Evolutionary conservation across 2,797 vertebrate genomes (phyloP), one percentile per base, ranked within the genome.

Genomic region (Halcyon badia): DNA sequence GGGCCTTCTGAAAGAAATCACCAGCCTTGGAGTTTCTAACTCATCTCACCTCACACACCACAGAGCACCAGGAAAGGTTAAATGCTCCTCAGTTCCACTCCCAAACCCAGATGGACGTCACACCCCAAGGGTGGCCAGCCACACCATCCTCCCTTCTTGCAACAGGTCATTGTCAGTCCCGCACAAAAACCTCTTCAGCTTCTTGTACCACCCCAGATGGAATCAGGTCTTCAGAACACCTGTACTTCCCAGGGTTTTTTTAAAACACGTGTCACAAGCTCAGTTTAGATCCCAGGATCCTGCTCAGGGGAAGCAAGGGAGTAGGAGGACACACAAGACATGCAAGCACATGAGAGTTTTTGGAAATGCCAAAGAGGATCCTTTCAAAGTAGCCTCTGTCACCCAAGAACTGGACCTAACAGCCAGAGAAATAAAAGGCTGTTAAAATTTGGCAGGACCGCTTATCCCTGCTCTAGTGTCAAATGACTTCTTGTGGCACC

Each of bases 401-500:
- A 57, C 64, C 14, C 62, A 56, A 70, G 60, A 70, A 80, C 2
- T 41, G 54, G 51, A 41, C n/a, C 71, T 66, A 87, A 48, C 42
- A 89, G 82, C 42, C 35, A 83, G 44, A 69, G 44, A 86, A 96
- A 92, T 52, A 65, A 93, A 83, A 88, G 64, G 44, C 49, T 89
- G 60, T 37, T 41, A 68, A 68, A 73, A 78, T 48, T 71, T 86
- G 89, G 68, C 94, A 97, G 79, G 64, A 44, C 79, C 39, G 25
- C 44, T 80, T 11, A 52, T 35, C 80, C 82, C 66, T 9, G 9
- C 70, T 61, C 52, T 48, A 75, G 71, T 5, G 3, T 91, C 89
- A 89, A 86, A 81, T 19, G 49, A 86, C 87, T 96, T 75, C 64
- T 94, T 14, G 57, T 26, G 89, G 78, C 89, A 92, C 72, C 0